Base-by-base conservation (phyloP, 1,140 invertebrate genomes). In the Gryllus bimaculatus region DNA sequence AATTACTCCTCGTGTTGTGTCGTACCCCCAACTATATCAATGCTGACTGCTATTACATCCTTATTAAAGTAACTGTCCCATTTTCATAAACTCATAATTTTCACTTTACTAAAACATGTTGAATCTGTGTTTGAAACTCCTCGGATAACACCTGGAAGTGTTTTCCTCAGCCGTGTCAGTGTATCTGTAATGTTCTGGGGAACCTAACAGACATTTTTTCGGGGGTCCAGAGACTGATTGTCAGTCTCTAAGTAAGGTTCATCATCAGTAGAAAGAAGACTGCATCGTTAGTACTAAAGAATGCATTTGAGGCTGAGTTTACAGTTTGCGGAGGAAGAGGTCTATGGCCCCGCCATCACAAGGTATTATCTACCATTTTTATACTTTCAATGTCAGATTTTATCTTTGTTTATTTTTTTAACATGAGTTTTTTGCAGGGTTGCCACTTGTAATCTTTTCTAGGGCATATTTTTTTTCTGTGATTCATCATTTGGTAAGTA, bases 361-460 rank as follows among this genome's bases (percentile, higher is more conserved):
- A 86, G 85, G 85, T 86, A 86, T 86, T 86, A 86, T 85, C 83
- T 81, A 85, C 82, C 80, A 81, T 84, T 85, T 86, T 84, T 85
- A 80, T 82, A 80, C 83, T 83, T 81, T 81, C 39, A 77, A 81
- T 81, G 79, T 80, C 79, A 76, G n/a, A 47, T 80, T 80, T 76
- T 77, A 79, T 75, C 48, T 81, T 81, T 76, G 49, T 80, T 78
- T 80, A 39, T 39, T 39, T 81, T 78, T 75, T 78, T 80, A 66
- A 47, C 73, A 80, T 75, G 78, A 75, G 54, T 78, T 80, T 75
- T 80, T 78, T 80, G 81, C 81, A 79, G 77, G 81, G 79, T 80
- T 81, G 81, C 81, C 80, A 80, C 81, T 81, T 81, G 49, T 47
- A 76, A n/a, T 80, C 21, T 77, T 48, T 77, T 77, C 47, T 77